Conservation (phyloP, 2,797 vertebrate species). For the Nothura maculosa region DNA sequence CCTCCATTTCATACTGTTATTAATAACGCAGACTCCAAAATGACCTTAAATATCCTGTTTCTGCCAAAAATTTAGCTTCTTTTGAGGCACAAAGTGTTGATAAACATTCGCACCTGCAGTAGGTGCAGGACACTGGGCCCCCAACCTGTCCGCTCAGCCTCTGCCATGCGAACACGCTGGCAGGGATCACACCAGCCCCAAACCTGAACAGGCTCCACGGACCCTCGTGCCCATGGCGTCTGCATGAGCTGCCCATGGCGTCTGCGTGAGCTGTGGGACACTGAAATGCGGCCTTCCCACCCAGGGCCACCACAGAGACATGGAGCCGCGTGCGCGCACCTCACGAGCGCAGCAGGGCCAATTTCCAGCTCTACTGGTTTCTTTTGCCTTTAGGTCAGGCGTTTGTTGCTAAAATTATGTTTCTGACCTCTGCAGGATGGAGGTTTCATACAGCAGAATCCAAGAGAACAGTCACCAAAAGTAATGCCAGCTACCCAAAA, state of each 20-base stretch:
- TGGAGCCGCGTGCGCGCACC: not conserved
- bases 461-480: not conserved
- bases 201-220: not conserved
- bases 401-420: conserved; percentile 49
- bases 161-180: rapidly evolving
- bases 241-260: too few species aligned
- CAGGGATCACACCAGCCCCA: not conserved
- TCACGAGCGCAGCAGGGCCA: conserved; percentile 46
- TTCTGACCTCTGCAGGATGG: conserved; percentile 43
- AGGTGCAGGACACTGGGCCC: not conserved
- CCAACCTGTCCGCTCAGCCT: rapidly evolving
- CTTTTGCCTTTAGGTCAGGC: conserved; percentile 65
- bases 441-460: not conserved
- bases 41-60: conserved; percentile 10
- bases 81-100: not conserved
- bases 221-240: not conserved
- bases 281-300: rapidly evolving
- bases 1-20: not conserved
- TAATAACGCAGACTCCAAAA: not conserved
- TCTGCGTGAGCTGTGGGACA: not conserved
- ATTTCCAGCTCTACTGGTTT: conserved; percentile 55
- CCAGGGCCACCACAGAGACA: rapidly evolving
- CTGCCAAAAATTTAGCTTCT: not conserved
- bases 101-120: not conserved
- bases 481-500: not conserved